Evolutionary conservation across 2,888 invertebrate genomes (phyloP).

Genomic region (Eueremaeus valkanovi): DNA sequence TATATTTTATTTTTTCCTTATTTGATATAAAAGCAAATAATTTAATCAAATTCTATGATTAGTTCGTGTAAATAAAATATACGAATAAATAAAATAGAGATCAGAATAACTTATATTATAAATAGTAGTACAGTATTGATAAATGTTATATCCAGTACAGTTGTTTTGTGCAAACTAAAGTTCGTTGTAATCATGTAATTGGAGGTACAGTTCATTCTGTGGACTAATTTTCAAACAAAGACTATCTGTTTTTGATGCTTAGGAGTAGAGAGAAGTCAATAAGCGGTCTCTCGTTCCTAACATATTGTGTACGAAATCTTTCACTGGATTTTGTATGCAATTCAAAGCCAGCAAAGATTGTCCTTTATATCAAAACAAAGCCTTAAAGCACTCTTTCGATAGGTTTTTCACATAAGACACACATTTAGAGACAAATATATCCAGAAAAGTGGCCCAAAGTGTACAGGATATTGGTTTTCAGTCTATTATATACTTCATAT

Average conservation of each 20-base stretch:
- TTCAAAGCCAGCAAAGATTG: constrained; percentile 6
- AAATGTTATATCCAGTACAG: no score
- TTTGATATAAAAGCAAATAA: not conserved
- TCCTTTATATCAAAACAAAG: constrained; percentile 1
- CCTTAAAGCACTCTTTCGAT: constrained; percentile 15
- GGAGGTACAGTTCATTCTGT: not conserved
- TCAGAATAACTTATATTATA: no score
- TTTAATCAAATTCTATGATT: not conserved
- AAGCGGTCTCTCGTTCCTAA: not conserved
- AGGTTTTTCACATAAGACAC: not conserved
- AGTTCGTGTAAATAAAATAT: not conserved
- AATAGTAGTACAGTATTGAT: no score
- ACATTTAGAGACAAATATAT: constrained; percentile 11
- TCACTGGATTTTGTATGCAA: not conserved
- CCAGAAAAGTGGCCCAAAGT: constrained; percentile 10
- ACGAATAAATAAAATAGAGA: not conserved
- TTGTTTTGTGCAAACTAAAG: no score
- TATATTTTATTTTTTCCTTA: no score
- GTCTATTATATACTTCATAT: constrained; percentile 8
- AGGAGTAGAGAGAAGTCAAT: not conserved
- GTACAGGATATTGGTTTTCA: constrained; percentile 31
- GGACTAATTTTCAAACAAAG: not conserved
- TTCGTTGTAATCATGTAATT: constrained; percentile 4
- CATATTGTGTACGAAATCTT: constrained; percentile 26
- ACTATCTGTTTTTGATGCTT: not conserved